phyloP scores from a whole-genome alignment of 2,888 invertebrate genomes.

The Cancer borealis region DNA sequence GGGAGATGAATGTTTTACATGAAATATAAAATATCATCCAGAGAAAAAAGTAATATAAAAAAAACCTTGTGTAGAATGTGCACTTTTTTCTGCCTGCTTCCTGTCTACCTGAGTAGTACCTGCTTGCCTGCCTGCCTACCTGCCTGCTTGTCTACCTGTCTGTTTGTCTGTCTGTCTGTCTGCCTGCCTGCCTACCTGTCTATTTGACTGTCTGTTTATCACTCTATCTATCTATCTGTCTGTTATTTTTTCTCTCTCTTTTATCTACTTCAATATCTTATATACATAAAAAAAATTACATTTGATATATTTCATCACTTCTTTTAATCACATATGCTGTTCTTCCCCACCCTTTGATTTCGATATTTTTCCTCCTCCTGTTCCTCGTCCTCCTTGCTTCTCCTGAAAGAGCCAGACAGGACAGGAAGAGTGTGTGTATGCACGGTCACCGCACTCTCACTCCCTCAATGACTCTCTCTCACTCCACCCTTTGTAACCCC shows the following conservation, averaged over 20 bases:
- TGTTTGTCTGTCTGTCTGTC: not conserved
- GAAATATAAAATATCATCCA: no score
- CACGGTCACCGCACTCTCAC: slow-evolving; percentile 9
- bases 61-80: no score
- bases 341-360: not conserved
- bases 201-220: not conserved
- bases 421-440: not conserved
- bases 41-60: no score
- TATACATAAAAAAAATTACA: not conserved
- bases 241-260: not conserved
- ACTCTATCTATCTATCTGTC: not conserved
- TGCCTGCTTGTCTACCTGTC: not conserved
- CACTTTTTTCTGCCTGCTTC: no score
- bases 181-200: not conserved
- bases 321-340: not conserved
- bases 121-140: no score
- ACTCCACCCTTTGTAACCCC: not conserved
- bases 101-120: no score
- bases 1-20: no score
- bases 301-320: not conserved
- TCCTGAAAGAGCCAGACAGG: not conserved
- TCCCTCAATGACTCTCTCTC: not conserved
- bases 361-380: not conserved
- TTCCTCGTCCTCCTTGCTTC: not conserved
- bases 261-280: not conserved